phyloP scores from a whole-genome alignment of 2,888 invertebrate genomes.

The Oxystoma pomonae region DNA sequence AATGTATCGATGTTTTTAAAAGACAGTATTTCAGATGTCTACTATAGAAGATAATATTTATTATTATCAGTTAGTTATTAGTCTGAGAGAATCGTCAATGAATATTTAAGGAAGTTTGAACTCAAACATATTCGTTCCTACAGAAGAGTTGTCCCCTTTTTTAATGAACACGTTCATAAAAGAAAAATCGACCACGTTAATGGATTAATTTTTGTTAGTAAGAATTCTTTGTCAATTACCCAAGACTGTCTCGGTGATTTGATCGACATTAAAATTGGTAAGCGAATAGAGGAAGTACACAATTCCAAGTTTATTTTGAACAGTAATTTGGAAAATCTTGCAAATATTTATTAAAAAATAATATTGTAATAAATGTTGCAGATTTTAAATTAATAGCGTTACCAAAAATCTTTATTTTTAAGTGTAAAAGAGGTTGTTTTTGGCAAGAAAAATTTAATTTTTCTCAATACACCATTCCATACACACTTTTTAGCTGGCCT shows the following conservation, averaged over 20 bases:
- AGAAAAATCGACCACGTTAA: slow-evolving; percentile 14
- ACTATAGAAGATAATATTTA: slow-evolving; percentile 65
- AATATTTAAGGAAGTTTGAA: slow-evolving; percentile 58
- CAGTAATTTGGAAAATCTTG: slow-evolving; percentile 23
- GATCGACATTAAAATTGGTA: slow-evolving; percentile 48
- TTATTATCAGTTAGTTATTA: slow-evolving; percentile 48
- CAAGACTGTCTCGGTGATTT: slow-evolving; percentile 9
- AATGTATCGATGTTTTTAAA: slow-evolving; percentile 56
- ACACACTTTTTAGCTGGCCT: slow-evolving; percentile 42
- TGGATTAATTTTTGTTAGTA: slow-evolving; percentile 12
- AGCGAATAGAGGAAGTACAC: slow-evolving; percentile 51
- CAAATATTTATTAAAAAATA: slow-evolving; percentile 19
- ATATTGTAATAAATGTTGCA: slow-evolving; percentile 30
- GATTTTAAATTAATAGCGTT: slow-evolving; percentile 30
- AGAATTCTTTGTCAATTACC: slow-evolving; percentile 9
- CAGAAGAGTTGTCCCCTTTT: slow-evolving; percentile 52
- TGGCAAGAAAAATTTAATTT: slow-evolving; percentile 33
- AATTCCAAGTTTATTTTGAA: slow-evolving; percentile 57
- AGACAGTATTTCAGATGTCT: slow-evolving; percentile 54
- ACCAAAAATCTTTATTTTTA: slow-evolving; percentile 32
- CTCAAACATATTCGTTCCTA: slow-evolving; percentile 50
- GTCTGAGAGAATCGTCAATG: slow-evolving; percentile 49
- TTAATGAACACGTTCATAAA: slow-evolving; percentile 31
- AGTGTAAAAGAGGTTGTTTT: slow-evolving; percentile 22
- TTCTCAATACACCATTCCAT: slow-evolving; percentile 38